These are phyloP conservation scores for Cygnus atratus DNA, from an alignment of 2,113 vertebrate genomes.

Conservation along the genomic window DNA sequence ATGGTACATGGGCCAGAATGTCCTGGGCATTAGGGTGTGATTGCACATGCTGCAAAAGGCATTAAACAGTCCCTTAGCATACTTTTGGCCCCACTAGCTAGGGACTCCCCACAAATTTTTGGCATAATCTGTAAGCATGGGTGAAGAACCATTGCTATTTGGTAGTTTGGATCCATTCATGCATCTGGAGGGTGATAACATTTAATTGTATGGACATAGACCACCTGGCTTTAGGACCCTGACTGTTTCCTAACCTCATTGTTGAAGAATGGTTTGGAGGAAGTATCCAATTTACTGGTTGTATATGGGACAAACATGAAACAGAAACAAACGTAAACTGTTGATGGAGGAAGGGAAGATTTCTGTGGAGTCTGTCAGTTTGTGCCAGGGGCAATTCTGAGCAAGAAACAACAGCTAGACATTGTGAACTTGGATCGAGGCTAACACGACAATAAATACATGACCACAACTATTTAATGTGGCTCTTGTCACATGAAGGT, in stretches of 20 bases:
- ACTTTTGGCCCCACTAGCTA: background rate
- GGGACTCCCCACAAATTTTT: background rate
- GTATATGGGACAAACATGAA: background rate
- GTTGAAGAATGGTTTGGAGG: background rate
- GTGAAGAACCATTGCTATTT: background rate
- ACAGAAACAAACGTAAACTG: background rate
- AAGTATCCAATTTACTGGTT: background rate
- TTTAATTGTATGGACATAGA: background rate
- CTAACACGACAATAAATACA: background rate
- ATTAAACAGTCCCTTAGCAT: background rate
- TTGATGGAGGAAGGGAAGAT: background rate
- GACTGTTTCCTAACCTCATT: background rate
- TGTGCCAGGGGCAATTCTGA: background rate
- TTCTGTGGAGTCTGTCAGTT: background rate
- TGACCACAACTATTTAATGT: background rate
- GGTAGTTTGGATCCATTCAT: background rate
- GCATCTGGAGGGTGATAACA: background rate
- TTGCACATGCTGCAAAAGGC: background rate
- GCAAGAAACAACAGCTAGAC: background rate
- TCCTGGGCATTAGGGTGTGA: background rate
- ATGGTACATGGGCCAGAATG: background rate
- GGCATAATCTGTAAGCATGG: background rate
- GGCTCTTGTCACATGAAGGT: background rate
- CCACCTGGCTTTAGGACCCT: background rate
- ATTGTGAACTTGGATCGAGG: background rate